Evolutionary conservation across 2,888 invertebrate genomes (phyloP).

Genomic region (Spilarctia lutea): DNA sequence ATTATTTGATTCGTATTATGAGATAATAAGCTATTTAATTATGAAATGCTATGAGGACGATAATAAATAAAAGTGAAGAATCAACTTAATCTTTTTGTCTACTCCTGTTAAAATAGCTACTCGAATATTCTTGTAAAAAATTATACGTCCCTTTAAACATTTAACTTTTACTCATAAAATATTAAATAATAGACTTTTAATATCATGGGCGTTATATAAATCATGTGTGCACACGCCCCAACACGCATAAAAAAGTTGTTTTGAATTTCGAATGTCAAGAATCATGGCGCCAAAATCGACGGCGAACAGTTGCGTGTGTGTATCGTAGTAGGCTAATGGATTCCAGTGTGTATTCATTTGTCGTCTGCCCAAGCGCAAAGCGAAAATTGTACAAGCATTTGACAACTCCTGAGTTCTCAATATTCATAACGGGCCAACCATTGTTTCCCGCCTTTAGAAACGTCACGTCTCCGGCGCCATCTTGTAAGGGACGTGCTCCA

Average conservation of each 20-base stretch:
- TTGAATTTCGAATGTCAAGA: slow-evolving; percentile 63
- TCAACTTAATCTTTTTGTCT: neutral
- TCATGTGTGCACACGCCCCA: slow-evolving; percentile 30
- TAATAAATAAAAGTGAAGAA: neutral
- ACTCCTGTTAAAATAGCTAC: neutral
- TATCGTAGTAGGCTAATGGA: slow-evolving; percentile 68
- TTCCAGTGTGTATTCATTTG: slow-evolving; percentile 64
- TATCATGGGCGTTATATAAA: slow-evolving; percentile 37
- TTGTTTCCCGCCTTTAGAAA: slow-evolving; percentile 79
- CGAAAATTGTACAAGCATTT: slow-evolving; percentile 72
- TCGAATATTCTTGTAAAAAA: neutral
- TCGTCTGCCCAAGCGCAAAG: slow-evolving; percentile 59
- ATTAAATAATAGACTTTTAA: slow-evolving; percentile 10
- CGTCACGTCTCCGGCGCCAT: slow-evolving; percentile 83
- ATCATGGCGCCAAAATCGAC: slow-evolving; percentile 61
- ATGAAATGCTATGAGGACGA: neutral
- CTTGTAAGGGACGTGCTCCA: slow-evolving; percentile 78
- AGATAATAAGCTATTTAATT: neutral
- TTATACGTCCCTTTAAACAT: neutral
- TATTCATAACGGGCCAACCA: slow-evolving; percentile 81
- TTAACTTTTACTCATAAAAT: neutral
- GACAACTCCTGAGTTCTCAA: slow-evolving; percentile 75
- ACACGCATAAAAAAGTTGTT: slow-evolving; percentile 57
- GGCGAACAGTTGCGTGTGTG: slow-evolving; percentile 53
- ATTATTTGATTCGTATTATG: neutral